Base-by-base conservation (phyloP, 2,113 vertebrate species). In the Cyanocitta stelleri region DNA sequence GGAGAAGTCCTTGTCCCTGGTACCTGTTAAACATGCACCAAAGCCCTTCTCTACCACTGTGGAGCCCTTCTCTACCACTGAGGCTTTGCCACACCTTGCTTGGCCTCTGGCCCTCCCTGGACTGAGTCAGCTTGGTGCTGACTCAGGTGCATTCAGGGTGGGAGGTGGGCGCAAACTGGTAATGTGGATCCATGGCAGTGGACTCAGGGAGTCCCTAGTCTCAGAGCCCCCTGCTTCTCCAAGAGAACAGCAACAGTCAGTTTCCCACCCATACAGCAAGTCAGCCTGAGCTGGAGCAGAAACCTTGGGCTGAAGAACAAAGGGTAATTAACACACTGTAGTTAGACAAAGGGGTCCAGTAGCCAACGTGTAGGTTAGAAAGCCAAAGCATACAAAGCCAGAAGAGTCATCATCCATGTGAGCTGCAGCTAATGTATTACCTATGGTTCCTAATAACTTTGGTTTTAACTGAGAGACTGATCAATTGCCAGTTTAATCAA, bases 171-270 rank as follows among this genome's bases (percentile, higher is more conserved):
- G 43, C 17, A 39, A 41, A 41, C 5, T 6, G 27, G 22, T 29
- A 54, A 1, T 0, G 0, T 1, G 1, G 21, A 13, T 54, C 12
- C 32, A 2, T 4, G 46, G 16, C 2, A 3, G 9, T 19, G 58
- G 7, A 22, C 10, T 35, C 24, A 5, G 16, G 44, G 21, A 39
- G 6, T 4, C 17, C 13, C 7, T 10, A 11, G 3, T 39, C 29
- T 63, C 49, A 72, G 37, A 77, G 15, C 1, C 17, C 23, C 17
- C n/a, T 46, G 17, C n/a, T 74, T 43, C 29, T 85, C 5, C 0
- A 7, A 33, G 26, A 16, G 16, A 78, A 12, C 35, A 75, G 16
- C 10, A 39, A 8, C 22, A 29, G 32, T 3, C 4, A 1, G 9
- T 41, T 37, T 85, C 27, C 24, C 35, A 56, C 1, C 5, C 7